A percentile compares a stretch with the other conserved stretches of the same genome.
Evolutionary conservation across 2,113 vertebrate species (phyloP).

Genomic region (Cryptomyrus ogoouensis): DNA sequence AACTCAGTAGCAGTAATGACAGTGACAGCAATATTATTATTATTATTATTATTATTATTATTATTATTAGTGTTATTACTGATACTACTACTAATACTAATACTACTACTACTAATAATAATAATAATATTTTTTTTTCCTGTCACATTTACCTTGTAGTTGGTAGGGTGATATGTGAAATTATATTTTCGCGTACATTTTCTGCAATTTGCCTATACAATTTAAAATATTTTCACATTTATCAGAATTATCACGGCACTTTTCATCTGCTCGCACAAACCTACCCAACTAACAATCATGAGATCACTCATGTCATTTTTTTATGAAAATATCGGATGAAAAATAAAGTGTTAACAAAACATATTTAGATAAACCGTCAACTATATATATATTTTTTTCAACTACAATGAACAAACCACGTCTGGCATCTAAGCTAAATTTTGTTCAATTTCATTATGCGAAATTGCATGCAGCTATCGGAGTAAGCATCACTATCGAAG

Average conservation of each 20-base stretch:
- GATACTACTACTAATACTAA: not conserved
- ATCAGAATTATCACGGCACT: not conserved
- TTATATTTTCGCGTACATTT: not conserved
- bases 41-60: not conserved
- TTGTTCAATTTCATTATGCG: not conserved
- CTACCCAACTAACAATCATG: not conserved
- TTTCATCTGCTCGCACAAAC: not conserved
- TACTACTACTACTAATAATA: not conserved
- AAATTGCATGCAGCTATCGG: not conserved
- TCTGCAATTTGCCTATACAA: not conserved
- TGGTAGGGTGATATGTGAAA: not conserved
- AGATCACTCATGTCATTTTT: not conserved
- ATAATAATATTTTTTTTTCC: not conserved
- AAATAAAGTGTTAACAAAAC: not conserved
- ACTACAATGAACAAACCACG: not conserved
- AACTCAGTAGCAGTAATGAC: not conserved
- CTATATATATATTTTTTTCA: not conserved
- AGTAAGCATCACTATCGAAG: not conserved
- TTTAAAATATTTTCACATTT: not conserved
- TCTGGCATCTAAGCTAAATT: not conserved
- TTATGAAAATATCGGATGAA: not conserved
- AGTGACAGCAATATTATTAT: not conserved
- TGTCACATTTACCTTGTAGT: not conserved
- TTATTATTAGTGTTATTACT: not conserved
- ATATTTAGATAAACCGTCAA: not conserved